A percentile compares a stretch with the other conserved stretches of the same genome.
Conservation (phyloP, 1,140 invertebrate species). For the Cydia strobilella region DNA sequence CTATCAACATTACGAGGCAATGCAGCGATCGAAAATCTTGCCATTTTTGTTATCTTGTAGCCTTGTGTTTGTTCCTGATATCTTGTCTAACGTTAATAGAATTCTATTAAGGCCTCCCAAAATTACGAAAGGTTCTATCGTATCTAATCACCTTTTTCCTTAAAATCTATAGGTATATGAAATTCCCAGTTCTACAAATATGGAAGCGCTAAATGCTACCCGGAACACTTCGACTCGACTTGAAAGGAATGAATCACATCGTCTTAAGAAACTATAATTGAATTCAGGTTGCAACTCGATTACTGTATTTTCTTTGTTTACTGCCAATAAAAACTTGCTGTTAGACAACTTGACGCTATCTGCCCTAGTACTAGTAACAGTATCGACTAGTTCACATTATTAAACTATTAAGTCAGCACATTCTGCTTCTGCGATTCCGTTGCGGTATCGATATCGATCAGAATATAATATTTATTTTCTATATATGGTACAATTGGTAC, state of each 20-base stretch:
- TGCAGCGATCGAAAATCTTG: not conserved
- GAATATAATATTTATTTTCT: not conserved
- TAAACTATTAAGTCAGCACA: constrained; percentile 1
- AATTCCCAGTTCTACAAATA: not conserved
- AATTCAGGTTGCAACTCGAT: not conserved
- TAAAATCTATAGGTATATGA: not conserved
- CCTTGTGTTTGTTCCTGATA: not conserved
- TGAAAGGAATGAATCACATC: constrained; percentile 10
- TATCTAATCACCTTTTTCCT: no score
- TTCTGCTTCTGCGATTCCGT: not conserved
- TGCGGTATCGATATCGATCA: not conserved
- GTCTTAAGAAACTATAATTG: constrained; percentile 10
- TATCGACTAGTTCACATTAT: constrained; percentile 9
- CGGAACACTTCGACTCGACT: constrained; percentile 4
- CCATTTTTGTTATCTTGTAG: not conserved
- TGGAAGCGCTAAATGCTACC: not conserved
- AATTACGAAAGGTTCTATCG: no score
- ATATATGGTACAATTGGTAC: constrained; percentile 3
- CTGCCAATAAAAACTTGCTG: constrained; percentile 11
- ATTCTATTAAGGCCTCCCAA: no score
- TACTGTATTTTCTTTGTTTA: constrained; percentile 25
- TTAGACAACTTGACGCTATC: constrained; percentile 15
- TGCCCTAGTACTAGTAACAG: not conserved
- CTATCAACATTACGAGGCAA: not conserved
- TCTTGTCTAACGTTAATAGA: not conserved